Base-by-base conservation (phyloP, 1,140 invertebrate genomes). In the Aphaenogaster floridana region DNA sequence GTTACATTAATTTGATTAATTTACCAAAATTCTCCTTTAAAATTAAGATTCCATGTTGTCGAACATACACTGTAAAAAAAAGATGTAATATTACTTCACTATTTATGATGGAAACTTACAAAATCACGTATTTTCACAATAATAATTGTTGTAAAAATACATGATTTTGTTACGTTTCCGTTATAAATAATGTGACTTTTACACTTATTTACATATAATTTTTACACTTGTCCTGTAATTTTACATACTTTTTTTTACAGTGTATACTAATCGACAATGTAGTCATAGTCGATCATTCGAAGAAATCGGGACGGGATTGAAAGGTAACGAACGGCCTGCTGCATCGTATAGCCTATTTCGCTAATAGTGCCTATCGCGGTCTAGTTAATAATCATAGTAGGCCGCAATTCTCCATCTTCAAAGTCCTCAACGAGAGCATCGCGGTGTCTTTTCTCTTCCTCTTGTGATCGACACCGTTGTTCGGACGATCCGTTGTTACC, bases 361-460 rank as follows among this genome's bases (percentile, higher is more conserved):
- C 78, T 80, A 80, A 80, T 68, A 80, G 48, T 36, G 48, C 78
- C 61, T 80, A 80, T 81, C 64, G 63, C 78, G 78, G 64, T 81
- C 64, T 81, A 81, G 36, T 81, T 81, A 57, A 69, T 80, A 57
- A 69, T 80, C 34, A n/a, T 64, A 34, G 52, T 15, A 54, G 48
- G 59, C 36, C 48, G 61, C 48, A 68, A 80, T 81, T 81, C 64
- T 69, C 36, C 48, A 64, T 81, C 78, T 69, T 69, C 50, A 69
- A 57, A 69, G 64, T 81, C 15, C 64, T 54, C 48, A 50, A 45
- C 78, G 28, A 54, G 69, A 74, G 15, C 52, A 45, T 72, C 68
- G 80, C 52, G 54, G 9, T 63, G 54, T 28, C 42, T 59, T 42
- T 36, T 17, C 21, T 9, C 11, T 17, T 36, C 34, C 17, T 54